Percentiles rank a stretch among this genome's conserved stretches.
phyloP scores from a whole-genome alignment of 2,888 invertebrate species.

The Stomorhina lunata region DNA sequence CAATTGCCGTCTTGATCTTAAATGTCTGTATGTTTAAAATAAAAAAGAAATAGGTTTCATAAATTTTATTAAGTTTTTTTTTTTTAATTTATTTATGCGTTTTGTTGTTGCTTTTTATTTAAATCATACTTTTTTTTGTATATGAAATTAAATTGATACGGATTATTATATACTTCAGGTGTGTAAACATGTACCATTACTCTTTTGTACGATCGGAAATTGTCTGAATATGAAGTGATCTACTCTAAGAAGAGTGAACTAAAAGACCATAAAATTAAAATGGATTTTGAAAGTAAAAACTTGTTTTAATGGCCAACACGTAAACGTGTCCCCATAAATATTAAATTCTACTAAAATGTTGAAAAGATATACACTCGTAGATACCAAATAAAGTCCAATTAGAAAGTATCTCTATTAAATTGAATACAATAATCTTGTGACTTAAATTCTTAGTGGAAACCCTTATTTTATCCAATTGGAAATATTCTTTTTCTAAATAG shows the following conservation, averaged over 20 bases:
- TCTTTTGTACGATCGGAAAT: background rate
- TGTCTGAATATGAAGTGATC: background rate
- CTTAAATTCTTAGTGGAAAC: background rate
- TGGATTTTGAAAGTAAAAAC: constrained; percentile 59
- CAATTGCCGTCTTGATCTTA: background rate
- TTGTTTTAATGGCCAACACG: constrained; percentile 40
- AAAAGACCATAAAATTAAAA: constrained; percentile 47
- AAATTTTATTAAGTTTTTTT: no score
- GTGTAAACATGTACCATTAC: background rate
- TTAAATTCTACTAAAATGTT: constrained; percentile 27
- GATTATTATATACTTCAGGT: background rate
- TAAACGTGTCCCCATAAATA: constrained; percentile 29
- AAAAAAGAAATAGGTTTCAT: constrained; percentile 18
- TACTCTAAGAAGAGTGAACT: background rate
- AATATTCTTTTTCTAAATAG: background rate
- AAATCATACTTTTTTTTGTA: background rate
- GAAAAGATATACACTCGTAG: background rate
- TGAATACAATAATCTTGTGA: background rate
- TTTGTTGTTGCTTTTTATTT: background rate
- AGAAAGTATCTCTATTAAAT: constrained; percentile 19
- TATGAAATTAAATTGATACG: background rate
- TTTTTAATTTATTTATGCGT: background rate
- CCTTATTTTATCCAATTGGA: background rate
- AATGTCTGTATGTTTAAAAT: constrained; percentile 10
- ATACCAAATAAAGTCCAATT: constrained; percentile 34